Percentiles rank a stretch among this genome's conserved stretches.
Evolutionary conservation across 2,113 vertebrate species (phyloP).

Genomic region (Tychaedon coryphoeus): DNA sequence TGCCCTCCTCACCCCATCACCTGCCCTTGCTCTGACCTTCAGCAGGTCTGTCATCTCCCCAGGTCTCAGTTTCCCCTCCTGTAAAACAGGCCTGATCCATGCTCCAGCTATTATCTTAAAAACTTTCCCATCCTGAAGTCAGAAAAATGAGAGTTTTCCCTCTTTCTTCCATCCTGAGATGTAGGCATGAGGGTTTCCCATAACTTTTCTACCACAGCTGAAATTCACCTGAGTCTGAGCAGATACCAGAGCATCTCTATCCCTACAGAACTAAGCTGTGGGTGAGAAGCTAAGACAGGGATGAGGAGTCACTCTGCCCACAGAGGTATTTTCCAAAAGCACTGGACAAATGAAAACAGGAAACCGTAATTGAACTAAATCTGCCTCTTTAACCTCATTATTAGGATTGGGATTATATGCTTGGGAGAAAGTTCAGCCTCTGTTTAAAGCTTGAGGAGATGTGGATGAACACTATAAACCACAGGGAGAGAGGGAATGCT

Average conservation of each 20-base stretch:
- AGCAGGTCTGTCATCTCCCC: not conserved
- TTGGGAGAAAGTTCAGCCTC: not conserved
- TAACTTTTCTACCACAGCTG: not conserved
- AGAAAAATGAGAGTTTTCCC: not conserved
- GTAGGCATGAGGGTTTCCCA: not conserved
- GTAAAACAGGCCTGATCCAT: not conserved
- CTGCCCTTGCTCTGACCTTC: slow-evolving; percentile 20
- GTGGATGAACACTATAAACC: not conserved
- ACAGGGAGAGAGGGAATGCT: not conserved
- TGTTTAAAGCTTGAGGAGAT: not conserved
- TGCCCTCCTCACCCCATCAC: not conserved
- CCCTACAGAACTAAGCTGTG: not conserved
- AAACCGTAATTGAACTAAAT: not conserved
- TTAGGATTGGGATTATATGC: slow-evolving; percentile 14
- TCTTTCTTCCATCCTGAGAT: not conserved
- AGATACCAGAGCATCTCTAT: not conserved
- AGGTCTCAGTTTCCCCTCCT: not conserved
- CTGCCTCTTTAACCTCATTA: slow-evolving; percentile 6
- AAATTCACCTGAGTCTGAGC: not conserved
- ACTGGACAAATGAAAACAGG: not conserved
- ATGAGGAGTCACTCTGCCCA: not conserved
- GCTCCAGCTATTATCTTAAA: not conserved
- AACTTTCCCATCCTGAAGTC: not conserved
- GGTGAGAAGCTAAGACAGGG: not conserved
- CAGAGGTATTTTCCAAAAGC: not conserved